Conservation (phyloP, 2,888 invertebrate species). For the Drosophila cracens region DNA sequence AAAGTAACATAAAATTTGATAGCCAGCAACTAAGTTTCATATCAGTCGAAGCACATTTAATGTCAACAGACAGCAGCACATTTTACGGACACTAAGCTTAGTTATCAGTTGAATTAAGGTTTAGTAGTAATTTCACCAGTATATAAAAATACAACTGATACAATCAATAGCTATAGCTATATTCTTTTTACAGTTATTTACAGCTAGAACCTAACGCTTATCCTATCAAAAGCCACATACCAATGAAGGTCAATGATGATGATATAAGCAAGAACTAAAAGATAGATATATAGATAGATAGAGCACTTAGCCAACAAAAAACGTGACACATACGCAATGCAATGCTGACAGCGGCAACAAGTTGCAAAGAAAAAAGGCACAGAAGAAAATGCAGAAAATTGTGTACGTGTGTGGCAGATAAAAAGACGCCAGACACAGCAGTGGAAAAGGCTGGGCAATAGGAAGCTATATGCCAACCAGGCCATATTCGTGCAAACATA, state of each 20-base stretch:
- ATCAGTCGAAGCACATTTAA: constrained; percentile 7
- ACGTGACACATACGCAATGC: constrained; percentile 46
- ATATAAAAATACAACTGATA: constrained; percentile 1
- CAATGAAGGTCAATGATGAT: constrained; percentile 48
- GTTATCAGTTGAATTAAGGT: neutral
- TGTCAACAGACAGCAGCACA: neutral
- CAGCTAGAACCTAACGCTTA: constrained; percentile 9
- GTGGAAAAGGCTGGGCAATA: constrained; percentile 23
- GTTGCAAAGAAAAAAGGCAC: constrained; percentile 44
- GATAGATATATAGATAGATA: neutral
- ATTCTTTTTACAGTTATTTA: neutral
- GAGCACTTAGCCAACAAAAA: constrained; percentile 42
- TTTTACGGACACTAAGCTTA: neutral
- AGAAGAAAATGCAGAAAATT: constrained; percentile 30
- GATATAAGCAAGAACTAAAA: constrained; percentile 25
- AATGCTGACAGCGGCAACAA: constrained; percentile 61
- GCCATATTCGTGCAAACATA: constrained; percentile 8
- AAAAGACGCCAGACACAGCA: constrained; percentile 19
- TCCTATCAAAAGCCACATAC: constrained; percentile 30
- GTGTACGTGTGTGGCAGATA: constrained; percentile 3
- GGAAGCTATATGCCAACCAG: constrained; percentile 36
- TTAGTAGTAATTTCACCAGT: constrained; percentile 3
- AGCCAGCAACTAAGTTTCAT: neutral
- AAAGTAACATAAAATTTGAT: neutral
- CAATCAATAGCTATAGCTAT: constrained; percentile 4